Base-by-base conservation (phyloP, 1,140 invertebrate species). In the Asobara japonica region DNA sequence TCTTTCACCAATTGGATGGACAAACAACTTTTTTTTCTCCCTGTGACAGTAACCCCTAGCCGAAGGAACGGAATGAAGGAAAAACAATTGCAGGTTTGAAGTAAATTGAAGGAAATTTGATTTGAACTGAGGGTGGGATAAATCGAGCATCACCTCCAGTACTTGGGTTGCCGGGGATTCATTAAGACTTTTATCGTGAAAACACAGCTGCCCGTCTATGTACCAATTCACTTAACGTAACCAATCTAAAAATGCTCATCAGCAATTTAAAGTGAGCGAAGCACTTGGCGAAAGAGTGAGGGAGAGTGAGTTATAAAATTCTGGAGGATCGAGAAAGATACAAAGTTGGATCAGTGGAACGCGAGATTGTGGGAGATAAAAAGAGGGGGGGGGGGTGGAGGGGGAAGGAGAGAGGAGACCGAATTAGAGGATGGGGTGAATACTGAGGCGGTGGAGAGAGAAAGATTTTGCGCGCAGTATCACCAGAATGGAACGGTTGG, bases 211-310 rank as follows among this genome's bases (percentile, higher is more conserved):
- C 79, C 79, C 77, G 76, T 77, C 77, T 84, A 81, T 87, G 82
- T 86, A 86, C 84, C 86, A 87, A 87, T 87, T 82, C 84, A 87
- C 84, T 87, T 86, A 87, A 86, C 79, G 81, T 80, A 81, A 84
- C 83, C 84, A 85, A 86, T 87, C 82, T 85, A 82, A 86, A 86
- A 86, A 85, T 86, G 80, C 84, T 87, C 85, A 87, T 87, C 85
- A 85, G 86, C 85, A 87, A 87, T 87, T 87, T 87, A 87, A 87
- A 87, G 73, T 80, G 82, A 79, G 77, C 30, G 60, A 66, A 75
- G 73, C 31, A 45, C 67, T 38, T 74, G 75, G 74, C 65, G 77
- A 81, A 69, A 75, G 66, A 69, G 64, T 33, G 65, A 71, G 70
- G 66, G 66, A 60, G 10, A 36, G 64, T 33, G 65, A 71, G 70